Evolutionary conservation across 2,888 invertebrate genomes (phyloP), one percentile per base, ranked within the genome.

Genomic region (Andrena chrysosceles): DNA sequence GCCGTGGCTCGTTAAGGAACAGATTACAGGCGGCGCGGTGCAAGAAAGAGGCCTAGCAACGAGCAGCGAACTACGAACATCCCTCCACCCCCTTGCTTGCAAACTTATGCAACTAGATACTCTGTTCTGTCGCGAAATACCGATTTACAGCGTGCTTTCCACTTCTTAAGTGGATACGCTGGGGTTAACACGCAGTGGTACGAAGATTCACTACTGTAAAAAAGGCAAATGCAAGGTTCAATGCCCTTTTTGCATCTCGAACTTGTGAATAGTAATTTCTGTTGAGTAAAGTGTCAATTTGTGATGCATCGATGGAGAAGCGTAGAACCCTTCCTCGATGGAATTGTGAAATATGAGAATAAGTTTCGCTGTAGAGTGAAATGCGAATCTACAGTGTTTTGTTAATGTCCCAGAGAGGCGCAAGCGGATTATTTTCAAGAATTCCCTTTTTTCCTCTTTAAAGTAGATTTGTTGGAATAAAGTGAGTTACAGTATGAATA

Each of bases 1-100:
- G 23, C 84, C 85, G 74, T 72, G 76, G 79, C 81, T 89, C 88
- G 89, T 89, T 90, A 89, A 90, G 86, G 85, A 88, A 87, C 80
- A 62, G 80, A 85, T 88, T 88, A 79, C 80, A 69, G 80, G 48
- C 63, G 20, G 52, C 66, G 26, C 33, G 67, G 49, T n/a, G 67
- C 77, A 78, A 76, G 77, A 73, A 74, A 77, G 77, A 77, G 49
- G 5, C 49, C 16, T 72, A 59, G 77, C 59, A 75, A 81, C 80
- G 67, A 54, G 16, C 13, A 48, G 29, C 62, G 72, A 64, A 72
- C 26, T 48, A 56, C 52, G 29, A 42, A 63, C 75, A 49, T 42
- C 13, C 54, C 35, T 26, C 16, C 23, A 64, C 49, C 7, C 35
- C 6, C 20, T 52, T 33, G 6, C 8, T 33, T 10, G n/a, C 35